phyloP scores from a whole-genome alignment of 2,113 vertebrate species.

The Conger conger region DNA sequence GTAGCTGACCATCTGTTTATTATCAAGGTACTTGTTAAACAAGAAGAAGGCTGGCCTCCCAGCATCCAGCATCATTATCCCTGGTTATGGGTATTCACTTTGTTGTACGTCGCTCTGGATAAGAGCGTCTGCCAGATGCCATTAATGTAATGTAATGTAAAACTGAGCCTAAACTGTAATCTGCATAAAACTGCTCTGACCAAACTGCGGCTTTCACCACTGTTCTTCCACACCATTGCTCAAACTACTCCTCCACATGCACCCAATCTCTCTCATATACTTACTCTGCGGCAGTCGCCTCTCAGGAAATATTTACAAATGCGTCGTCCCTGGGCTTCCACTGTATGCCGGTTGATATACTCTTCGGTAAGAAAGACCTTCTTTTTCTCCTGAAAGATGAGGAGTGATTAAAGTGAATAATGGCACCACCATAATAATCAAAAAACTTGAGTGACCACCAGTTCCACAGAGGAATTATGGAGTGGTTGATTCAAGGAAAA shows the following conservation, averaged over 20 bases:
- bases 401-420: neutral
- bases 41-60: no score
- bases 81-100: neutral
- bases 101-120: no score
- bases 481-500: neutral
- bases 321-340: conserved; percentile 81
- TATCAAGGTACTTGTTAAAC: no score
- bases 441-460: neutral
- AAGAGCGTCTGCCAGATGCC: no score
- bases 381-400: neutral
- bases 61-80: no score
- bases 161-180: no score
- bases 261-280: neutral
- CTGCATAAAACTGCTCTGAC: neutral
- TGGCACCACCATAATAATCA: neutral
- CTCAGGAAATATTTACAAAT: conserved; percentile 87
- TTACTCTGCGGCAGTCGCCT: conserved; percentile 85
- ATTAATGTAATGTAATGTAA: no score
- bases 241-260: neutral
- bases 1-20: no score
- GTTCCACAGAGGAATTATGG: neutral
- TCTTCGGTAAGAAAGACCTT: conserved; percentile 77
- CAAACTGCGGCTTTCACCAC: neutral
- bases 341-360: conserved; percentile 85
- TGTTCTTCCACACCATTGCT: neutral